Evolutionary conservation across 1,140 invertebrate species (phyloP), one percentile per base, ranked within the genome.

Genomic region (Helicoverpa armigera): DNA sequence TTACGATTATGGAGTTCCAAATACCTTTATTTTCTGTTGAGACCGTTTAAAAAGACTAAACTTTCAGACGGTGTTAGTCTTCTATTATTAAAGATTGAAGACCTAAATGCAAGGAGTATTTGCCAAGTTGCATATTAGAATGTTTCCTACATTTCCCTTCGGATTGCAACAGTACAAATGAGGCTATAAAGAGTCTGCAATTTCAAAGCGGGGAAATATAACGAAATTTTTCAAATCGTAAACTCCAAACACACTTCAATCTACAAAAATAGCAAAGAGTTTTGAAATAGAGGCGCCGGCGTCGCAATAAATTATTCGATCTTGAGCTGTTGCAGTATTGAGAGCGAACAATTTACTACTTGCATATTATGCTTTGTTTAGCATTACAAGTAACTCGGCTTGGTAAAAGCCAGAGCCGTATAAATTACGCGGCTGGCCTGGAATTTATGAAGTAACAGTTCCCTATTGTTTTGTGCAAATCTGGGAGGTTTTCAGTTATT

Each of bases 241-340:
- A 61, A 61, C 58, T 61, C 13, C 16, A 61, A 31, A 61, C 58
- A 61, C 5, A n/a, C 31, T 16, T 16, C 29, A 63, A 9, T 48
- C 35, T 43, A 43, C 43, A 18, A 67, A 67, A 67, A 67, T 67
- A 67, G 63, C 63, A 10, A 67, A 67, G 35, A 67, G 63, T 48
- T 67, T 18, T 16, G 63, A 67, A 67, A 67, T 61, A 61, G 35
- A 67, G 63, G 63, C 63, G 63, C 35, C 63, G 10, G 63, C 10
- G 16, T 48, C 9, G 63, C 63, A 18, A 67, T 67, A 67, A 67
- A 67, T 67, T 67, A 67, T 67, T 67, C 35, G 48, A 67, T 48
- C 35, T 67, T 11, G 48, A 48, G 63, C 14, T 43, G 35, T 61
- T 61, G 58, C 23, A 31, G 16, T 67, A 48, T 67, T 67, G 63